Evolutionary conservation across 2,888 invertebrate genomes (phyloP), one percentile per base, ranked within the genome.

Genomic region (Apodemia zela): DNA sequence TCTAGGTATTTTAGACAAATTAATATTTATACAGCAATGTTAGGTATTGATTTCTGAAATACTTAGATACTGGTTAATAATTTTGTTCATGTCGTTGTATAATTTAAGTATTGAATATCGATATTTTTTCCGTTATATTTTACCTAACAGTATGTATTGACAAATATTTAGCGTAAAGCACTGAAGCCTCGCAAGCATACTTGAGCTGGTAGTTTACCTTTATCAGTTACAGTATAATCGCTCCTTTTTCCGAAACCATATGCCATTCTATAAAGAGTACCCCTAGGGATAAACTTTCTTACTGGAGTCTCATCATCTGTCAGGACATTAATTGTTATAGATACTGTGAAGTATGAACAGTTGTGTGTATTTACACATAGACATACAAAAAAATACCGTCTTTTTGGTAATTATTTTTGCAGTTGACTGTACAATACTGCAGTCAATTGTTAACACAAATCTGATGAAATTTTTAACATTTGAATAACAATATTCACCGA

Each of bases 191-290:
- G 21, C 47, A 61, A 61, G 47, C 51, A 47, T 47, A 47, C 17
- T 47, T 47, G 17, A 17, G n/a, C 6, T 61, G 17, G 49, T 35
- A 51, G 33, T 61, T 85, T 89, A 90, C 90, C 89, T 88, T 87
- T 87, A 33, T 84, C 84, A 21, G 68, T 17, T 47, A 47, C n/a
- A 73, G 83, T 82, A 67, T 76, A 78, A 80, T 75, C 80, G 78
- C 79, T 82, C 69, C 89, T 74, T 79, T 90, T 90, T 67, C 89
- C 90, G 76, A 87, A 89, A 72, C 81, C 82, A 64, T 77, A 69
- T 33, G 87, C 88, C 65, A 84, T 82, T 84, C 86, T 80, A 68
- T 87, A 71, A 45, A 78, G 77, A 68, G 74, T 79, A 74, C 47
- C 47, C 17, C 84, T 86, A 61, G 87, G 87, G 63, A 78, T 81